These are phyloP conservation scores for Oriolus oriolus DNA, from an alignment of 2,113 vertebrate species.

Conservation along the genomic window DNA sequence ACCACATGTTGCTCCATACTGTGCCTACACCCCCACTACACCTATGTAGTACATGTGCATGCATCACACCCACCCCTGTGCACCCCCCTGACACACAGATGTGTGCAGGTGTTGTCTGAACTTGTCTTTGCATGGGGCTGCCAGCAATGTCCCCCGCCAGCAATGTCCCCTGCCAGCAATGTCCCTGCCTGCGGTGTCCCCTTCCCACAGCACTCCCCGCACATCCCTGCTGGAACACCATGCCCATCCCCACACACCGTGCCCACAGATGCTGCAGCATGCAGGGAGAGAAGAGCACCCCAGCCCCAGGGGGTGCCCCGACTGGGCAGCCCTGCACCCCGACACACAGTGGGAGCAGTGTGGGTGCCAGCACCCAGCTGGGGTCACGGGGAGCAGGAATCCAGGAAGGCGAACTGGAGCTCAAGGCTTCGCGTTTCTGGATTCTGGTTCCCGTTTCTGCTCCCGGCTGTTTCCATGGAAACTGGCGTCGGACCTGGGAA, in stretches of 20 bases:
- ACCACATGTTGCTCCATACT: rapidly evolving
- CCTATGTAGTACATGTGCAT: rapidly evolving
- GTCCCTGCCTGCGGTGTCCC: neutral
- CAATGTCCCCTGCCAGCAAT: neutral
- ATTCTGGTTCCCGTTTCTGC: conserved; percentile 71
- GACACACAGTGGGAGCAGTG: rapidly evolving
- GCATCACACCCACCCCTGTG: neutral
- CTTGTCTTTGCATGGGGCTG: neutral
- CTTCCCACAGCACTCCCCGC: neutral
- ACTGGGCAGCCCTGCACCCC: neutral
- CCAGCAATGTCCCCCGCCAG: neutral
- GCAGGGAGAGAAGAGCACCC: neutral
- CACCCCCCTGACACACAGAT: neutral
- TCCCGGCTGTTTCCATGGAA: conserved; percentile 73
- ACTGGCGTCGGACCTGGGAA: conserved; percentile 72
- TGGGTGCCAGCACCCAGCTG: neutral
- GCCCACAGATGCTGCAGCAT: neutral
- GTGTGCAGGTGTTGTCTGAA: neutral
- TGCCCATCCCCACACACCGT: rapidly evolving
- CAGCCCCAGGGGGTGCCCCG: neutral
- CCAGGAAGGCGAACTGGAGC: conserved; percentile 59
- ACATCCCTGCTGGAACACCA: neutral
- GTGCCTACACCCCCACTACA: neutral
- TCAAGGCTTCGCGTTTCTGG: conserved; percentile 61
- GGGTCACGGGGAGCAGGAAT: neutral